Evolutionary conservation across 2,113 vertebrate genomes (phyloP).

Genomic region (Geococcyx californianus): DNA sequence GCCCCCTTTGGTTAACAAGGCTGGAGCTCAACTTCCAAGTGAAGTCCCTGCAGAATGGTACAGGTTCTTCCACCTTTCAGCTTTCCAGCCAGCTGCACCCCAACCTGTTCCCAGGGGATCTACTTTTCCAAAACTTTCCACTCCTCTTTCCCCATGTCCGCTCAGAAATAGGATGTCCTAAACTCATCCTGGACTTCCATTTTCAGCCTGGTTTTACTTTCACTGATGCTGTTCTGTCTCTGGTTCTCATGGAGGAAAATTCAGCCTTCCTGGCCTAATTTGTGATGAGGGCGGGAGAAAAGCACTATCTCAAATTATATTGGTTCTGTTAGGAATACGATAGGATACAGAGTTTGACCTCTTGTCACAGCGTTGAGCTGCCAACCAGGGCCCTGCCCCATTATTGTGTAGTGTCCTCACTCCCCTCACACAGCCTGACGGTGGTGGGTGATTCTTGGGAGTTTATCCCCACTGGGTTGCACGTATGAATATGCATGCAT

Average conservation of each 20-base stretch:
- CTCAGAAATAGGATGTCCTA: neutral
- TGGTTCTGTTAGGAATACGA: neutral
- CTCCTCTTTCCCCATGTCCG: neutral
- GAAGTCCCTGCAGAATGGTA: neutral
- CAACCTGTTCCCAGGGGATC: neutral
- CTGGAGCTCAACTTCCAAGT: neutral
- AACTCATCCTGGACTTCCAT: neutral
- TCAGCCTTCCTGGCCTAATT: neutral
- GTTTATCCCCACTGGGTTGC: neutral
- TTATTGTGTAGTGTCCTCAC: neutral
- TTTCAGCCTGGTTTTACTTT: neutral
- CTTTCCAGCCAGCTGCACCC: neutral
- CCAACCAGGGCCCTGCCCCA: accelerated
- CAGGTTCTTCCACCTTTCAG: neutral
- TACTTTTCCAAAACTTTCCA: neutral
- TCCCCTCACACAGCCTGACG: neutral
- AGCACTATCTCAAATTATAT: neutral
- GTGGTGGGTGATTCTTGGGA: neutral
- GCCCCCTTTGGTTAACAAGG: neutral
- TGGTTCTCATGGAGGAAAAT: neutral
- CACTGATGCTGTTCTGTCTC: neutral
- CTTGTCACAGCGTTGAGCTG: neutral
- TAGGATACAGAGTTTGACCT: neutral
- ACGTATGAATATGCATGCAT: neutral
- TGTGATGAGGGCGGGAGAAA: neutral